Percentiles rank a stretch among this genome's conserved stretches.
Conservation (phyloP, 2,888 invertebrate genomes). For the Pseudolycoriella hygida region DNA sequence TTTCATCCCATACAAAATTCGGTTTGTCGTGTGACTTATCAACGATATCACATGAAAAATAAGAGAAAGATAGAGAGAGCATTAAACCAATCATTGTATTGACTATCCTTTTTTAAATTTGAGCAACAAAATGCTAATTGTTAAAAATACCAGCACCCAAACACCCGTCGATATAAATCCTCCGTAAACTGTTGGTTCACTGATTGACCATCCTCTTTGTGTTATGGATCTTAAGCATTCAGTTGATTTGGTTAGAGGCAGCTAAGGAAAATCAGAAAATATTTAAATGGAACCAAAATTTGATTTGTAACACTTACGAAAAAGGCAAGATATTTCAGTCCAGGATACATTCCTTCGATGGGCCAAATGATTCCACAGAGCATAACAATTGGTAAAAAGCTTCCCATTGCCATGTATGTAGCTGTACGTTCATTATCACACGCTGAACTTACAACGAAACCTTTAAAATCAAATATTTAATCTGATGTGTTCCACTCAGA, state of each 20-base stretch:
- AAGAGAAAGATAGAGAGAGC: no score
- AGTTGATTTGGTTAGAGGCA: conserved; percentile 77
- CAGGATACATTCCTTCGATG: conserved; percentile 72
- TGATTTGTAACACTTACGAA: conserved; percentile 18
- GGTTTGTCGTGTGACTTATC: no score
- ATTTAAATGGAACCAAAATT: no score
- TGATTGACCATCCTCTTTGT: conserved; percentile 65
- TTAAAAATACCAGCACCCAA: conserved; percentile 66
- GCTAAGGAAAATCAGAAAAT: conserved; percentile 11
- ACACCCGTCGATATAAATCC: conserved; percentile 62
- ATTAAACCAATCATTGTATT: no score
- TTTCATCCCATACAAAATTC: no score
- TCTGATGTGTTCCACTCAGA: no score
- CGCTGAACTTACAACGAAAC: conserved; percentile 63
- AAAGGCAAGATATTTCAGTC: conserved; percentile 51
- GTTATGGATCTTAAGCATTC: conserved; percentile 73
- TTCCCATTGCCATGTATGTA: conserved; percentile 69
- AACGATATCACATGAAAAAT: no score
- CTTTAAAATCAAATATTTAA: no score
- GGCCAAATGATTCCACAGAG: conserved; percentile 90
- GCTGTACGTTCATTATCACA: conserved; percentile 72
- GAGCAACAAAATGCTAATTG: conserved; percentile 51
- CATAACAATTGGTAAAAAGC: conserved; percentile 71
- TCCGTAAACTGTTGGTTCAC: conserved; percentile 51
- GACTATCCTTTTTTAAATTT: conserved; percentile 68